Base-by-base conservation (phyloP, 2,888 invertebrate genomes). In the Allygus modestus region DNA sequence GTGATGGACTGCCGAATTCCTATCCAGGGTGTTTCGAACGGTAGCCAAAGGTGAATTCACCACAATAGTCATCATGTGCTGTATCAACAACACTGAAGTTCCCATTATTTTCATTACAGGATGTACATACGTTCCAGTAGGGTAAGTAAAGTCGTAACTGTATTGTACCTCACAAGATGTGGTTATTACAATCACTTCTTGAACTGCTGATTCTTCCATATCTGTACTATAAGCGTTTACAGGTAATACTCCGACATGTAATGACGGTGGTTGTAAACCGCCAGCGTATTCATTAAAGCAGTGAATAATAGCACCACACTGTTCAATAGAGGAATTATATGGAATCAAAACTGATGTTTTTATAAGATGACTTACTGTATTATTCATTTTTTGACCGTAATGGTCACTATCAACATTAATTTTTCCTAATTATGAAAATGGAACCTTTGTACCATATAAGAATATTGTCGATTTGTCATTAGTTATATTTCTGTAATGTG, bases 241-340 rank as follows among this genome's bases (percentile, higher is more conserved):
- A 4, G 77, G 77, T 17, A 77, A 28, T 9, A 51, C 51, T 9
- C 77, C 77, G 1, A 77, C 77, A 33, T 77, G 77, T n/a, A 77
- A n/a, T 73, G 73, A n/a, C 5, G 77, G 77, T 7, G 77, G 77
- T 51, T 51, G 46, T 17, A 28, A 20, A 28, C 51, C 51, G 26
- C 77, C 77, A 2, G 20, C 77, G n/a, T 77, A 77, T 51, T 77
- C 51, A 31, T 77, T 77, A 9, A 77, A 51, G 1, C 77, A 51
- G n/a, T 77, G 51, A 1, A 77, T 51, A 2, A 51, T 33, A 28
- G 26, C 51, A 28, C 77, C 77, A 28, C 26, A 51, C 20, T 77
- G 77, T 51, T 77, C 77, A 17, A 77, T 77, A 2, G 15, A 17
- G 4, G 77, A 37, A 15, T 5, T 75, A 23, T 77, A 77, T 2